Percentiles rank a stretch among this genome's conserved stretches.
phyloP scores from a whole-genome alignment of 1,140 invertebrate species.

The Alviniconcha marisindica region DNA sequence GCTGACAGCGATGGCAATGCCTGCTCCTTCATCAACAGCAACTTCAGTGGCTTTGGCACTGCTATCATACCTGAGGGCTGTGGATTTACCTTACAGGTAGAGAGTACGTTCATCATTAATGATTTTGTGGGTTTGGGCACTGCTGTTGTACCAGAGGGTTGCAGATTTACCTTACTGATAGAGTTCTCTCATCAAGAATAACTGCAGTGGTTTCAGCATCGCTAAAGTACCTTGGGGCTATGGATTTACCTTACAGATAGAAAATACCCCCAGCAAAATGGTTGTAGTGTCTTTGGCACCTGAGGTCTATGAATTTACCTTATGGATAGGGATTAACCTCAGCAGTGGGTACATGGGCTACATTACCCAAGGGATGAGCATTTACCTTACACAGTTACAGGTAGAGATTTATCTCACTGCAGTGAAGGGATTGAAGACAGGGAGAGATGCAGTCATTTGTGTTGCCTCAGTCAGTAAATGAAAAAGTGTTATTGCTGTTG shows the following conservation, averaged over 20 bases:
- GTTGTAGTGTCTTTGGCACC: too few species aligned
- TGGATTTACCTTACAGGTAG: constrained; percentile 76
- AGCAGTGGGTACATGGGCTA: too few species aligned
- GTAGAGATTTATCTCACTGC: too few species aligned
- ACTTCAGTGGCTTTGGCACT: constrained; percentile 75
- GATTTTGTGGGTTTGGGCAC: constrained; percentile 76
- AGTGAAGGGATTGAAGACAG: too few species aligned
- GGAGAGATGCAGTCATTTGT: too few species aligned
- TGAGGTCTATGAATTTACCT: too few species aligned
- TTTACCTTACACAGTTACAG: too few species aligned
- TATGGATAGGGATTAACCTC: too few species aligned
- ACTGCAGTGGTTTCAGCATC: constrained; percentile 75
- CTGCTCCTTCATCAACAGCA: constrained; percentile 76
- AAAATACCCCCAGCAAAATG: too few species aligned
- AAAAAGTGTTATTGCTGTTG: too few species aligned
- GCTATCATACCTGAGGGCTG: constrained; percentile 75
- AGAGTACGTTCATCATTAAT: constrained; percentile 74
- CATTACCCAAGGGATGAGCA: too few species aligned
- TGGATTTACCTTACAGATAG: constrained; percentile 75
- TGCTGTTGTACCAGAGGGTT: constrained; percentile 74
- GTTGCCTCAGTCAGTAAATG: too few species aligned
- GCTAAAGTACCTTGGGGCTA: constrained; percentile 75
- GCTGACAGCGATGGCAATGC: constrained; percentile 75
- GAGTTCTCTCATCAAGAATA: constrained; percentile 75
- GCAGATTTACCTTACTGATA: constrained; percentile 76